These are phyloP conservation scores for Excalfactoria chinensis DNA, from an alignment of 2,113 vertebrate genomes.

Conservation along the genomic window DNA sequence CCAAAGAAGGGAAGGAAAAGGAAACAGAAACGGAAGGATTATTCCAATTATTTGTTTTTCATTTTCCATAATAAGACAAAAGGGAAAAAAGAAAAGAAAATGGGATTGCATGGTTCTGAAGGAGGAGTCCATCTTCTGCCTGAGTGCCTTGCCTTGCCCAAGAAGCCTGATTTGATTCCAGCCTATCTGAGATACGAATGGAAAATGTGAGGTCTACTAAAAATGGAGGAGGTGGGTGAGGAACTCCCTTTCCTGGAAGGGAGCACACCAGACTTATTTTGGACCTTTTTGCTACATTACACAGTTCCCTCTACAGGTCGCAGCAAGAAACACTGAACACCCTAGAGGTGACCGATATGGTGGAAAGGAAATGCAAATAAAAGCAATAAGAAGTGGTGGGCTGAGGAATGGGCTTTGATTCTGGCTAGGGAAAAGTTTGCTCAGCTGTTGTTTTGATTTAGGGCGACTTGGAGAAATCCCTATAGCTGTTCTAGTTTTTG, in stretches of 20 bases:
- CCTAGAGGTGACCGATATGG: not conserved
- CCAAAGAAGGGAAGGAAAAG: not conserved
- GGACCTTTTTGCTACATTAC: not conserved
- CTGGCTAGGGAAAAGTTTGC: not conserved
- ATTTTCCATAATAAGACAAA: no score
- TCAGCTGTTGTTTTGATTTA: slow-evolving; percentile 1
- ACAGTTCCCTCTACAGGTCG: slow-evolving; percentile 52
- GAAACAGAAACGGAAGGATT: not conserved
- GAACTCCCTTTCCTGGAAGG: slow-evolving; percentile 5
- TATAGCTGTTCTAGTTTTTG: not conserved
- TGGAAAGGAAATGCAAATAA: slow-evolving; percentile 44
- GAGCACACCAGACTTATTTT: not conserved
- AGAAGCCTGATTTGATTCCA: not conserved
- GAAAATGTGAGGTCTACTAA: not conserved
- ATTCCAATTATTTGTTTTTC: no score
- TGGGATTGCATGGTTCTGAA: not conserved
- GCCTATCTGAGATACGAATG: not conserved
- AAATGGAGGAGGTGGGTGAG: not conserved
- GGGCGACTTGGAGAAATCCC: not conserved
- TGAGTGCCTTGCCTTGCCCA: not conserved
- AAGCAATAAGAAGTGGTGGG: slow-evolving; percentile 9
- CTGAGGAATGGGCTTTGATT: slow-evolving; percentile 20
- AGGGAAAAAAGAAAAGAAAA: not conserved
- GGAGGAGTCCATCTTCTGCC: not conserved
- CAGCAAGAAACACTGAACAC: slow-evolving; percentile 20